Evolutionary conservation across 2,888 invertebrate species (phyloP), one percentile per base, ranked within the genome.

Genomic region (Chydorus sphaericus): DNA sequence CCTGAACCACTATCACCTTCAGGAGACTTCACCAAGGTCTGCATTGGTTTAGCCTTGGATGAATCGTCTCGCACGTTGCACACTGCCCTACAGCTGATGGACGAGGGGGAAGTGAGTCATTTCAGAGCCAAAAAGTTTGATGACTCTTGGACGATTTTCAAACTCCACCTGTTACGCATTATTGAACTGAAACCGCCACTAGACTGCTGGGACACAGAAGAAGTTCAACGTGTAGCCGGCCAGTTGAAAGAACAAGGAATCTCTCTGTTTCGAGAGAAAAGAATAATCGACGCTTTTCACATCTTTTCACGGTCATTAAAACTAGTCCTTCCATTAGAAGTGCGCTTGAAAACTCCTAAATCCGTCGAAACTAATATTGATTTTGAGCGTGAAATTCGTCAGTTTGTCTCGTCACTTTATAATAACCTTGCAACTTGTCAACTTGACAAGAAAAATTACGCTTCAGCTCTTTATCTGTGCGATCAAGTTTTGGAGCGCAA

Each of bases 351-450:
- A 3, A 28, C 23, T 26, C 23, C 11, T 14, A 44, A 44, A 31
- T 26, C 31, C 28, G 56, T 51, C 30, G 31, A 51, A 33, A 16
- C n/a, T 11, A 11, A 31, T 14, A 23, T 18, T 10, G 37, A 53
- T 28, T 26, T 56, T 2, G 30, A 36, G 14, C 18, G 26, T 8
- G 50, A 56, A 14, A n/a, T 56, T 2, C 36, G 23, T 36, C 20
- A 20, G 8, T 20, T 33, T 4, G 39, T 56, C 30, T 29, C 52
- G 8, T 52, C 52, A 4, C 18, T 52, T 1, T 52, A 52, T 20
- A 52, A 36, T 29, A 52, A 52, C 26, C 23, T 52, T n/a, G 36
- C 52, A 18, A 37, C 52, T 8, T 52, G 52, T 26, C 31, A 52
- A 14, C 26, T 52, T 14, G n/a, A 7, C 6, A 11, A 20, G 10